Percentiles rank a stretch among this genome's conserved stretches.
These are phyloP conservation scores for Pipra filicauda DNA, from an alignment of 2,113 vertebrate genomes.

Conservation along the genomic window DNA sequence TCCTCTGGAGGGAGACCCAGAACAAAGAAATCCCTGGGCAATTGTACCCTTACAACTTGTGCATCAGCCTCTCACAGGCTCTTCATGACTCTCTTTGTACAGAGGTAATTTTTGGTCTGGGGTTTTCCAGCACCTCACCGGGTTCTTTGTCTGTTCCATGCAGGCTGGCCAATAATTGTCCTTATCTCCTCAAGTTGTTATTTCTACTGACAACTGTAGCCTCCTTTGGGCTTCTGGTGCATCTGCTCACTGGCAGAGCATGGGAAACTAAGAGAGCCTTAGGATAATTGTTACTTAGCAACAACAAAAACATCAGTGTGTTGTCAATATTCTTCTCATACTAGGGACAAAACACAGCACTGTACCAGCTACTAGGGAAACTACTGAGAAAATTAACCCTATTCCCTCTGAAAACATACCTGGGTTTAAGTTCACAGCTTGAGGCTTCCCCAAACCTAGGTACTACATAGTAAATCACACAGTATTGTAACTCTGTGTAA, in stretches of 20 bases:
- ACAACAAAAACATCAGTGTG: neutral
- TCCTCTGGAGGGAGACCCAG: neutral
- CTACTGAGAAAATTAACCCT: neutral
- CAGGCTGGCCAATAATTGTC: neutral
- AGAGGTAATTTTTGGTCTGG: neutral
- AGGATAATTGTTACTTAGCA: neutral
- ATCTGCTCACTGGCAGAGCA: rapidly evolving
- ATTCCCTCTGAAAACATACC: neutral
- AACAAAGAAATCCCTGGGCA: neutral
- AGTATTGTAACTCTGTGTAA: neutral
- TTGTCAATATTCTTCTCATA: neutral
- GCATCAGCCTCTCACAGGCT: rapidly evolving
- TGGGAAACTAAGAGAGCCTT: neutral
- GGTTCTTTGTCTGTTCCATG: neutral
- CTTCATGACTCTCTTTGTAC: neutral
- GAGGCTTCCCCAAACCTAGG: neutral
- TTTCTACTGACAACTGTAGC: neutral
- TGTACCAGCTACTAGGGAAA: neutral
- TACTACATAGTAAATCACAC: neutral
- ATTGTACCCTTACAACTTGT: neutral
- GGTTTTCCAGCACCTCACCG: neutral
- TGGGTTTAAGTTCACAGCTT: neutral
- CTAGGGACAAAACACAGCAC: neutral
- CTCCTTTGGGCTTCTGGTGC: neutral
- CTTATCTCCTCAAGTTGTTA: neutral